Evolutionary conservation across 2,113 vertebrate genomes (phyloP), one percentile per base, ranked within the genome.

Genomic region (Gulo gulo): DNA sequence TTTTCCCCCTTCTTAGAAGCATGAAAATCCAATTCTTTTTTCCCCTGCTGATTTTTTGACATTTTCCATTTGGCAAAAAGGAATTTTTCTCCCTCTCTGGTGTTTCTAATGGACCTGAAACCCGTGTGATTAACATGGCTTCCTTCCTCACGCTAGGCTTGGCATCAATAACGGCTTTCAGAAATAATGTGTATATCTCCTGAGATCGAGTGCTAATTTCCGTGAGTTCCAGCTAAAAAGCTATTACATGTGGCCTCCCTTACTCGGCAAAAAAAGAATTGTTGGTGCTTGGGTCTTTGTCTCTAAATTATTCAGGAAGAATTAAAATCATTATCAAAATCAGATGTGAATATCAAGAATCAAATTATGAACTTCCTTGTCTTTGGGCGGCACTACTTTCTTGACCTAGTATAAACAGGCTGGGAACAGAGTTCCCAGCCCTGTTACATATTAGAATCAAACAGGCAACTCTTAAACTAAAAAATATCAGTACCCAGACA

Each of bases 41-140:
- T 15, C 39, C 45, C 95, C 84, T 85, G 84, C 80, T 95, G 92
- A 88, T 93, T 96, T 90, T 97, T 82, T 97, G 76, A 96, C 91
- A 94, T 93, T 95, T 97, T 94, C 59, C 63, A 98, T 94, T 97
- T 97, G 80, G 89, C 76, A 74, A 73, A 91, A 84, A 94, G 13
- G 31, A 95, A 78, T 91, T 95, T 80, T 12, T 80, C 57, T 94
- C 26, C n/a, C 79, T 95, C 42, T 82, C 45, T 88, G 78, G 63
- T 85, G 52, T 95, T 97, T 91, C n/a, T 97, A 95, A 91, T 94
- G 84, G 95, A 88, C 36, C 29, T 76, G 63, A 95, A 93, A 86
- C 82, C 78, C 47, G 2, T 21, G 78, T 94, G 82, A 96, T 93
- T 78, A 84, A 71, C 63, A 65, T 91, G 82, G 42, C 11, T 94